A percentile compares a stretch with the other conserved stretches of the same genome.
These are phyloP conservation scores for Macrochelys suwanniensis DNA, from an alignment of 2,797 vertebrate genomes.

Conservation along the genomic window DNA sequence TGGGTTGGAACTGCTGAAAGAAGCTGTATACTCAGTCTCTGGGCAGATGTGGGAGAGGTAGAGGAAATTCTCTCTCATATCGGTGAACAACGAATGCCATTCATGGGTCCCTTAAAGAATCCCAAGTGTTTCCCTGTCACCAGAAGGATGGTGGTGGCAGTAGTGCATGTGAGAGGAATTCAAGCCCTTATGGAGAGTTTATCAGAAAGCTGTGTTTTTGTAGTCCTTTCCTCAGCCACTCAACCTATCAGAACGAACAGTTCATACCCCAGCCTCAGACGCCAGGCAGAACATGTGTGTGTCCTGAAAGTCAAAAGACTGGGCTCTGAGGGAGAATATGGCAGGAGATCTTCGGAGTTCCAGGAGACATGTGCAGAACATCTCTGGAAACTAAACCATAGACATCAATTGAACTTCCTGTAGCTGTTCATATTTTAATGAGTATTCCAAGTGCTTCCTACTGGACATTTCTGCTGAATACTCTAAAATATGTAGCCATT, in stretches of 20 bases:
- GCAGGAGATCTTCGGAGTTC: not conserved
- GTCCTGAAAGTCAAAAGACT: not conserved
- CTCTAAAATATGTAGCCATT: not conserved
- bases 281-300: not conserved
- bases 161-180: not conserved
- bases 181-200: not conserved
- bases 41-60: not conserved
- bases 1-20: constrained; percentile 6
- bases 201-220: constrained; percentile 9
- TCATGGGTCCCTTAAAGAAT: constrained; percentile 19
- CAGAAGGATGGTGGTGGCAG: not conserved
- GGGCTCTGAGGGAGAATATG: not conserved
- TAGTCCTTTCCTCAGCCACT: not conserved
- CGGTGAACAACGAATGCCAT: not conserved
- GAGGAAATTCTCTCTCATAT: not conserved
- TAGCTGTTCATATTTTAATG: not conserved
- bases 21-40: not conserved
- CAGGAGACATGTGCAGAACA: fast-evolving
- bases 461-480: not conserved
- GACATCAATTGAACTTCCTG: fast-evolving
- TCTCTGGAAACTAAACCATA: not conserved
- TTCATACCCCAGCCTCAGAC: not conserved
- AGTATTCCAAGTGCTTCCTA: not conserved
- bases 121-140: not conserved
- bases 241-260: not conserved